These are phyloP conservation scores for Prosopocoilus inquinatus DNA, from an alignment of 2,888 invertebrate genomes.

Conservation along the genomic window DNA sequence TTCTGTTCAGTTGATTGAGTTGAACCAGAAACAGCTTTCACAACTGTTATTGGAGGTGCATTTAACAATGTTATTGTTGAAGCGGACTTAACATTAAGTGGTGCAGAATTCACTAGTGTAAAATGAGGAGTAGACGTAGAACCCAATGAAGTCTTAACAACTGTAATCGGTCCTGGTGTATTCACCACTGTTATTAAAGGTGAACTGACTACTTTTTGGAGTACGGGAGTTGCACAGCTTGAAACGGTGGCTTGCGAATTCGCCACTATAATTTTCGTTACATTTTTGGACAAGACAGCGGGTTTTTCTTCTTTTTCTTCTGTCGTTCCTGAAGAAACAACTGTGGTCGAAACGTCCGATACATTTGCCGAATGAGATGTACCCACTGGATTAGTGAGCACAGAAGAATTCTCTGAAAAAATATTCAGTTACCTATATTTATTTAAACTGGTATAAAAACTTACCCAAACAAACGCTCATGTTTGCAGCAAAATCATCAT, in stretches of 20 bases:
- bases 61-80: conserved; percentile 45
- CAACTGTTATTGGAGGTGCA: conserved; percentile 46
- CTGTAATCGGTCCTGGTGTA: conserved; percentile 44
- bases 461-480: conserved; percentile 49
- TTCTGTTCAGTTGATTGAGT: conserved; percentile 6
- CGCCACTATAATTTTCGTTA: conserved; percentile 25
- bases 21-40: conserved; percentile 36
- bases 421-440: not conserved
- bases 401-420: conserved; percentile 34
- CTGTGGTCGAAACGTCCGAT: conserved; percentile 21
- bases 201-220: conserved; percentile 30
- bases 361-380: conserved; percentile 22
- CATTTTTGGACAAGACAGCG: conserved; percentile 19
- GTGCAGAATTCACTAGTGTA: conserved; percentile 44
- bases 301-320: conserved; percentile 16
- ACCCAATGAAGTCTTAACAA: conserved; percentile 46
- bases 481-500: conserved; percentile 31
- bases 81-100: conserved; percentile 37
- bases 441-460: conserved; percentile 15
- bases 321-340: conserved; percentile 7
- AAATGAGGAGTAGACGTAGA: conserved; percentile 44
- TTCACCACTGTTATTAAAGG: conserved; percentile 49
- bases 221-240: conserved; percentile 16
- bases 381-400: conserved; percentile 40
- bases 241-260: conserved; percentile 18